A percentile compares a stretch with the other conserved stretches of the same genome.
Evolutionary conservation across 2,888 invertebrate genomes (phyloP).

Genomic region (Phyllotreta cruciferae): DNA sequence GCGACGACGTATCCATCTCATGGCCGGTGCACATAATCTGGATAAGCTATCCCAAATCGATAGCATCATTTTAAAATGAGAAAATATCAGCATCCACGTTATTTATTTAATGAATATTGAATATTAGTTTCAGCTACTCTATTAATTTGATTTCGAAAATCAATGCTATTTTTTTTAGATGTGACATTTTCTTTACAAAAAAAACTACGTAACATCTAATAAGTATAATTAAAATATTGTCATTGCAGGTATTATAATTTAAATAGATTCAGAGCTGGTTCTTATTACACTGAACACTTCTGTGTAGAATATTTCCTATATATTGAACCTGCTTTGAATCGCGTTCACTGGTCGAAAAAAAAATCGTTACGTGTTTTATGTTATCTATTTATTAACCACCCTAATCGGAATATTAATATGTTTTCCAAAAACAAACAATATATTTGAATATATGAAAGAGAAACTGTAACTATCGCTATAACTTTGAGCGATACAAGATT

Average conservation of each 20-base stretch:
- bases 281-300: background rate
- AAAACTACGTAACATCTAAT: conserved; percentile 6
- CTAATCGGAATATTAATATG: conserved; percentile 8
- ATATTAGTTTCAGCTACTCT: background rate
- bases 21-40: conserved; percentile 7
- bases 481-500: too few species aligned
- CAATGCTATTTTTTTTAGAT: conserved; percentile 6
- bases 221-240: conserved; percentile 10
- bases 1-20: conserved; percentile 22
- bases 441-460: conserved; percentile 10
- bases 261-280: conserved; percentile 4
- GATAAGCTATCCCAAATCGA: conserved; percentile 15
- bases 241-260: conserved; percentile 15
- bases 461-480: background rate
- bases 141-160: background rate
- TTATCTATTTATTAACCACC: conserved; percentile 12
- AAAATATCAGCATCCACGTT: conserved; percentile 11
- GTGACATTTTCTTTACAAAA: conserved; percentile 12
- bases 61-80: conserved; percentile 2
- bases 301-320: background rate
- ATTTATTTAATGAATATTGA: conserved; percentile 4
- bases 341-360: conserved; percentile 15
- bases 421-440: background rate
- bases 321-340: background rate
- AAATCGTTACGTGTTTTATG: conserved; percentile 10